These are phyloP conservation scores for Hemistola chrysoprasaria DNA, from an alignment of 2,888 invertebrate species.

Conservation along the genomic window DNA sequence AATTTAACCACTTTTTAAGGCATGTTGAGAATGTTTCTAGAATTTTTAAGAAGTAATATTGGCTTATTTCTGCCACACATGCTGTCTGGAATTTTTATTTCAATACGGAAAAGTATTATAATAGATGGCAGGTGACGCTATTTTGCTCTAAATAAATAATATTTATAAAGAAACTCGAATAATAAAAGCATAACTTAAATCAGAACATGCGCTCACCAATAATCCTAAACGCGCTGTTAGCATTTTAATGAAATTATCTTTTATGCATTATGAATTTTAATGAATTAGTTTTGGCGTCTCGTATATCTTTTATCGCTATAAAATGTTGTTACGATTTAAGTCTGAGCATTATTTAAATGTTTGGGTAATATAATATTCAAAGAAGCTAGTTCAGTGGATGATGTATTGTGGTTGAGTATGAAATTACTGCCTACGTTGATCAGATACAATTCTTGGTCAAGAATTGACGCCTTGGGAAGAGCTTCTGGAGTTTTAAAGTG, in stretches of 20 bases:
- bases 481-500: conserved; percentile 30
- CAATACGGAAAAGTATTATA: no score
- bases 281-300: conserved; percentile 8
- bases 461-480: conserved; percentile 30
- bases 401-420: not conserved
- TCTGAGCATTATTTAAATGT: conserved; percentile 5
- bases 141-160: no score
- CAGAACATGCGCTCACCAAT: conserved; percentile 27
- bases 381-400: not conserved
- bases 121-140: no score
- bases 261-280: conserved; percentile 23
- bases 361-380: conserved; percentile 1
- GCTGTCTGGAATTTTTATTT: no score
- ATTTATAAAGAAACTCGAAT: not conserved
- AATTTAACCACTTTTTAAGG: no score
- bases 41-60: no score
- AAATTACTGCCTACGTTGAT: conserved; percentile 11
- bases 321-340: conserved; percentile 10
- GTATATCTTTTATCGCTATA: conserved; percentile 16
- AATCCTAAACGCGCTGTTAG: conserved; percentile 24
- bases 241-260: conserved; percentile 24
- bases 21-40: no score
- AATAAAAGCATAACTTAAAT: conserved; percentile 30
- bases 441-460: conserved; percentile 39
- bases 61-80: no score